Evolutionary conservation across 2,113 vertebrate species (phyloP).

Genomic region (Micromys minutus): DNA sequence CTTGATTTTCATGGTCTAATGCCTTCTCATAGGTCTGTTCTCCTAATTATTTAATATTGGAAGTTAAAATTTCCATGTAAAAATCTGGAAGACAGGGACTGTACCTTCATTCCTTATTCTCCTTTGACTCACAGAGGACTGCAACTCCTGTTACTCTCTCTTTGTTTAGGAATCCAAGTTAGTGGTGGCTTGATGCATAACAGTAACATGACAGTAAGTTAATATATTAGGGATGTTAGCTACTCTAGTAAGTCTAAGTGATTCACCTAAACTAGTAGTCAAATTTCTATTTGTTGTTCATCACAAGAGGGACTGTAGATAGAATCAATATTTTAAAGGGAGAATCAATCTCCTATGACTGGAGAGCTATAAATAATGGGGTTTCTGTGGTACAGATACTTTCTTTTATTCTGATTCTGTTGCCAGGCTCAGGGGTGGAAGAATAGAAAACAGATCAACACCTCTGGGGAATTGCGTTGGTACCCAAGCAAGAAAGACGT

Average conservation of each 20-base stretch:
- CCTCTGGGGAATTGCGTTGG: conserved; percentile 41
- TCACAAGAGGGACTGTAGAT: neutral
- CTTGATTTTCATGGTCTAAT: neutral
- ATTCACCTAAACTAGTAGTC: neutral
- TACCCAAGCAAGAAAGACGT: conserved; percentile 55
- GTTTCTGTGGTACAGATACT: neutral
- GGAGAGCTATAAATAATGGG: neutral
- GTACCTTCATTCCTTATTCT: too few relatives aligned
- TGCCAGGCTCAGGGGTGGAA: neutral
- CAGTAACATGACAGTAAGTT: neutral
- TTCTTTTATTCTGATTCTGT: conserved; percentile 51
- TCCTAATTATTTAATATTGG: neutral
- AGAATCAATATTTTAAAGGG: neutral
- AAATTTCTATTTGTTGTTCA: conserved; percentile 18
- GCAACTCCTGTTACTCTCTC: neutral
- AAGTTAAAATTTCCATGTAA: neutral
- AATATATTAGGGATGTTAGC: neutral
- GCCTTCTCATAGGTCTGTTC: accelerated
- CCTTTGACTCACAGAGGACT: neutral
- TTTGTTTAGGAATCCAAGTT: neutral
- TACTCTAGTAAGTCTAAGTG: neutral
- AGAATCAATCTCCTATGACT: neutral
- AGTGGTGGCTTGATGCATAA: neutral
- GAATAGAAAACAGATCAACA: neutral
- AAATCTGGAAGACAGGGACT: neutral